A percentile compares a stretch with the other conserved stretches of the same genome.
These are phyloP conservation scores for Hoplostethus atlanticus DNA, from an alignment of 2,797 vertebrate species.

Conservation along the genomic window DNA sequence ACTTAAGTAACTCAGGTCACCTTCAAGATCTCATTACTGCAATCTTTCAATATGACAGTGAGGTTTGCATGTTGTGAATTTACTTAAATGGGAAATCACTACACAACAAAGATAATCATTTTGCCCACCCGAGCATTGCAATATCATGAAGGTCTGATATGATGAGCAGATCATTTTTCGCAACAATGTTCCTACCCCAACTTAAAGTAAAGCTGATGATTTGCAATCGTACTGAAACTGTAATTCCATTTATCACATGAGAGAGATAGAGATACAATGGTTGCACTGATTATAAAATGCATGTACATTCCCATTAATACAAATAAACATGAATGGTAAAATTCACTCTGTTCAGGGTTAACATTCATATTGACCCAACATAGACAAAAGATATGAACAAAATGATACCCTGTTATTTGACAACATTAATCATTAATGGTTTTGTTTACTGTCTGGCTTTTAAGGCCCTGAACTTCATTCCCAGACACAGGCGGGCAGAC, in stretches of 20 bases:
- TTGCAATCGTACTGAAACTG: not conserved
- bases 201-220: constrained; percentile 13
- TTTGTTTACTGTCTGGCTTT: constrained; percentile 22
- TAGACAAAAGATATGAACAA: no score
- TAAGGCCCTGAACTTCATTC: not conserved
- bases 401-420: not conserved
- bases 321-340: no score
- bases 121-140: constrained; percentile 30
- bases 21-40: constrained; percentile 16
- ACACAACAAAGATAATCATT: constrained; percentile 32
- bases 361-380: no score
- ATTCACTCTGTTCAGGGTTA: no score
- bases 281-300: no score
- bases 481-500: not conserved
- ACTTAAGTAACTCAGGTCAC: constrained; percentile 28
- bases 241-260: not conserved
- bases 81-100: constrained; percentile 4
- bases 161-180: constrained; percentile 19
- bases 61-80: constrained; percentile 25
- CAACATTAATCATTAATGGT: constrained; percentile 21
- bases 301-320: not conserved
- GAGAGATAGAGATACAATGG: not conserved
- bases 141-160: constrained; percentile 20
- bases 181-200: not conserved
- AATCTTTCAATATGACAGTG: constrained; percentile 39